phyloP scores from a whole-genome alignment of 1,140 invertebrate genomes.

The Wasmannia auropunctata region DNA sequence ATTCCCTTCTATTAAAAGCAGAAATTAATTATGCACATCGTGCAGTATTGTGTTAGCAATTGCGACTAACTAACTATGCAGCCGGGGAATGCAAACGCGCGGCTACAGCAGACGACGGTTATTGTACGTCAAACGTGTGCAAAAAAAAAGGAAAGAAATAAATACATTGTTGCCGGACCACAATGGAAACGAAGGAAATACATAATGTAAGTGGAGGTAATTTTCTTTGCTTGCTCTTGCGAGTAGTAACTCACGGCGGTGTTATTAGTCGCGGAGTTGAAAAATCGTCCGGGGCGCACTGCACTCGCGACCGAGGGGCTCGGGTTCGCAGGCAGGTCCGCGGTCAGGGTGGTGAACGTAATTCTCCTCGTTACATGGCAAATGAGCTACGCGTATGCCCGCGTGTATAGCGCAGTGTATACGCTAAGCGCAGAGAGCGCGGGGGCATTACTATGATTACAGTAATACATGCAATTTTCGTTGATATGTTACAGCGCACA shows the following conservation, averaged over 20 bases:
- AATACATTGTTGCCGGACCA: slow-evolving; percentile 5
- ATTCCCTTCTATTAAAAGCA: slow-evolving; percentile 6
- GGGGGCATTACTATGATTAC: slow-evolving; percentile 37
- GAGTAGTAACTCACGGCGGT: background rate
- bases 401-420: slow-evolving; percentile 11
- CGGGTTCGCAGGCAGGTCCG: background rate
- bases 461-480: slow-evolving; percentile 30
- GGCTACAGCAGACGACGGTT: background rate
- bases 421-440: background rate
- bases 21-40: slow-evolving; percentile 28
- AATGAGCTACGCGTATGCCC: slow-evolving; percentile 31
- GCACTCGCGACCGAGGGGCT: background rate
- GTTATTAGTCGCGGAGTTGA: slow-evolving; percentile 27
- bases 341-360: slow-evolving; percentile 26
- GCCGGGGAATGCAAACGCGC: background rate
- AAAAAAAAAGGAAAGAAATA: background rate
- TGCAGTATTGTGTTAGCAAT: slow-evolving; percentile 17
- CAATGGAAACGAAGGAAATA: slow-evolving; percentile 3
- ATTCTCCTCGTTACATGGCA: slow-evolving; percentile 20
- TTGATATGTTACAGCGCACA: slow-evolving; percentile 90
- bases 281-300: slow-evolving; percentile 9
- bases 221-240: slow-evolving; percentile 16
- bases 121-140: slow-evolving; percentile 4
- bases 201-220: slow-evolving; percentile 22
- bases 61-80: background rate